phyloP scores from a whole-genome alignment of 2,888 invertebrate genomes.

The Malthinus flaveolus region DNA sequence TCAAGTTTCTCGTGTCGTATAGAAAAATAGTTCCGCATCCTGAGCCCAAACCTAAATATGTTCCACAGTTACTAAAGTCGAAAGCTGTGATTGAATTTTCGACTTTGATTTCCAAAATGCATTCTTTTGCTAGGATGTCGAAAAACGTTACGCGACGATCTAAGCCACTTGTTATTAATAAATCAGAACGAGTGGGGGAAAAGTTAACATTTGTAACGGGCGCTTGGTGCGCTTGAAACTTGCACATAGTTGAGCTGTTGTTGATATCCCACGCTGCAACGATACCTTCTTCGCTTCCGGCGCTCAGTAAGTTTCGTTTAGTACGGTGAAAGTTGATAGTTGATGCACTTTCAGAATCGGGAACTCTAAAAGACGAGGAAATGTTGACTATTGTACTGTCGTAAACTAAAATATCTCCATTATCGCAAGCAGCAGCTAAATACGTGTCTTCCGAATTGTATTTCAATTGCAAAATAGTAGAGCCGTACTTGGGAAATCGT shows the following conservation, averaged over 20 bases:
- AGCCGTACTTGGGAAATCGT: conserved; percentile 41
- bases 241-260: conserved; percentile 41
- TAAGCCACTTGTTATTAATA: conserved; percentile 60
- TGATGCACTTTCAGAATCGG: conserved; percentile 46
- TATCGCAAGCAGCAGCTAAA: conserved; percentile 46
- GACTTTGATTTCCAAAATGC: conserved; percentile 43
- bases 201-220: conserved; percentile 61
- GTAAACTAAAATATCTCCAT: conserved; percentile 48
- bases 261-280: conserved; percentile 51
- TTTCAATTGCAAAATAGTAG: conserved; percentile 43
- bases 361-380: conserved; percentile 44
- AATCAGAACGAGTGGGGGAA: conserved; percentile 60
- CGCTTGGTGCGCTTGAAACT: conserved; percentile 56
- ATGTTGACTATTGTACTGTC: conserved; percentile 43
- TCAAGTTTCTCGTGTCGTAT: conserved; percentile 61
- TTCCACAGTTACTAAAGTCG: conserved; percentile 50
- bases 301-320: conserved; percentile 45
- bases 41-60: conserved; percentile 60
- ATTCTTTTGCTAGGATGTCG: conserved; percentile 56
- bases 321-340: conserved; percentile 41
- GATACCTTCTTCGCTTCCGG: conserved; percentile 50
- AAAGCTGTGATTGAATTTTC: conserved; percentile 46
- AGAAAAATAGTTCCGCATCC: conserved; percentile 60
- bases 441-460: conserved; percentile 49
- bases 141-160: conserved; percentile 63